Conservation (phyloP, 2,888 invertebrate species). For the Meliscaeva auricollis region DNA sequence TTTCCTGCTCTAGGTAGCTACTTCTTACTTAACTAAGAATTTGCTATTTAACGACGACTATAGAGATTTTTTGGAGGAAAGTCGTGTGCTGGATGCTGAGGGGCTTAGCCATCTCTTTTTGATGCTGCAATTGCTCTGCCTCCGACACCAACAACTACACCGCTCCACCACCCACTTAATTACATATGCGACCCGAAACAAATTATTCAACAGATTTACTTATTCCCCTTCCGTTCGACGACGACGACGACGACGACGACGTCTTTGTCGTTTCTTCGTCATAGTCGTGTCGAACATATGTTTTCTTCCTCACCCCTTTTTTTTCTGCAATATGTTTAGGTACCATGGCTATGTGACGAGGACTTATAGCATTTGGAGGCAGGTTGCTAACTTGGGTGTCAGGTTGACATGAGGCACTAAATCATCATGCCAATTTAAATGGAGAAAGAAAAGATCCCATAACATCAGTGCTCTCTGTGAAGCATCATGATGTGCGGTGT, state of each 20-base stretch:
- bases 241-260: conserved; percentile 19
- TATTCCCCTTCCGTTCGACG: conserved; percentile 27
- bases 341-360: conserved; percentile 18
- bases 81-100: neutral
- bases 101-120: conserved; percentile 40
- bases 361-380: conserved; percentile 60
- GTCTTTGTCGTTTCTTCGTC: conserved; percentile 37
- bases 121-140: conserved; percentile 28
- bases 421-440: conserved; percentile 75
- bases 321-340: neutral
- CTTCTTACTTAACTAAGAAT: conserved; percentile 63
- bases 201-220: conserved; percentile 74
- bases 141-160: neutral
- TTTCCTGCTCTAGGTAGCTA: conserved; percentile 60
- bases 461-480: conserved; percentile 17
- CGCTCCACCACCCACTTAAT: conserved; percentile 69
- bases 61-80: conserved; percentile 51
- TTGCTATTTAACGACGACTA: conserved; percentile 61
- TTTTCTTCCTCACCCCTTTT: conserved; percentile 44
- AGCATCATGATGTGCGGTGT: conserved; percentile 29
- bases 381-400: conserved; percentile 74
- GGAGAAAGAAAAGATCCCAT: conserved; percentile 59
- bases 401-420: conserved; percentile 73
- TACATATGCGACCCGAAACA: conserved; percentile 71
- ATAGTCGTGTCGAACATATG: conserved; percentile 69